phyloP scores from a whole-genome alignment of 1,140 invertebrate genomes.

The Cyrtorhinus lividipennis region DNA sequence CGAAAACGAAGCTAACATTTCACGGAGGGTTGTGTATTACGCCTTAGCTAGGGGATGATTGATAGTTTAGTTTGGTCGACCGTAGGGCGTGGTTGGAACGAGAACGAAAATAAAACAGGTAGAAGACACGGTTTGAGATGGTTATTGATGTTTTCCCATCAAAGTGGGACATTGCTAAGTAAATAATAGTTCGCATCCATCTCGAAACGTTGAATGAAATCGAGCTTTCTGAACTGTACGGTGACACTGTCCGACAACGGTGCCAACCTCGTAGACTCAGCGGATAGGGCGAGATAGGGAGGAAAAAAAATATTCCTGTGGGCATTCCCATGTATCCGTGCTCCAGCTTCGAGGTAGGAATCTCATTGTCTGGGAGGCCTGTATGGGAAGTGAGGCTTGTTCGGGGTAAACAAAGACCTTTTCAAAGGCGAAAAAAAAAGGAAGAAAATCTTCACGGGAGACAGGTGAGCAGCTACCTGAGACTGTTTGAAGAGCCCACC shows the following conservation, averaged over 20 bases:
- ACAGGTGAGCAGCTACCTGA: slow-evolving; percentile 8
- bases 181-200: not conserved
- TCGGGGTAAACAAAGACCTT: slow-evolving; percentile 1
- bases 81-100: not conserved
- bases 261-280: too few relatives aligned
- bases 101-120: not conserved
- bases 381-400: slow-evolving; percentile 4
- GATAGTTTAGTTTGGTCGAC: too few relatives aligned
- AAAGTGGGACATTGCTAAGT: not conserved
- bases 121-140: not conserved
- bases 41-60: too few relatives aligned
- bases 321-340: not conserved
- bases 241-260: not conserved
- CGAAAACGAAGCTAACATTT: too few relatives aligned
- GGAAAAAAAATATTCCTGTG: not conserved
- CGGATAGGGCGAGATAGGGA: not conserved
- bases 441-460: not conserved
- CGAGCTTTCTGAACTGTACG: not conserved
- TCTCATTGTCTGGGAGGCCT: not conserved
- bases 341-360: not conserved
- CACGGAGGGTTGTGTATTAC: too few relatives aligned
- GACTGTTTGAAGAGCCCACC: slow-evolving; percentile 1
- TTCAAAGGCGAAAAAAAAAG: not conserved
- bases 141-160: not conserved
- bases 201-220: not conserved